Evolutionary conservation across 2,888 invertebrate species (phyloP), one percentile per base, ranked within the genome.

Genomic region (Metellina segmentata): DNA sequence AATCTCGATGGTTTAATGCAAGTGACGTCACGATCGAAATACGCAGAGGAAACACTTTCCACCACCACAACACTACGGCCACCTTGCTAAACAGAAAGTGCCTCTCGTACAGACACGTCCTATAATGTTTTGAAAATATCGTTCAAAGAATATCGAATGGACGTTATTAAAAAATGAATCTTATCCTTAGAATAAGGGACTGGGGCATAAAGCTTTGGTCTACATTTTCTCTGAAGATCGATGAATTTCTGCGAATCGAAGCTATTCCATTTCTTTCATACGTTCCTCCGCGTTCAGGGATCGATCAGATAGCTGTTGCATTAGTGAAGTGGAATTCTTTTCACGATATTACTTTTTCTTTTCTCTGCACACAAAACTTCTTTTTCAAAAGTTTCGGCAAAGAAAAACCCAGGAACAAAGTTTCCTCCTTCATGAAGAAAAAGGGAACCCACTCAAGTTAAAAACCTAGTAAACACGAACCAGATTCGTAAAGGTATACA

Each of bases 251-350:
- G 5, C 11, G 11, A 61, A 61, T 61, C 61, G 61, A 61, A 8
- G 61, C 61, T 61, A 8, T 61, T 0, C 61, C 16, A 61, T 16
- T 61, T 16, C 16, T 61, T 61, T 61, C 81, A n/a, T 53, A 34
- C 82, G 49, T 72, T 20, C 48, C 74, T 72, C 61, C 61, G 75
- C 49, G 53, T 85, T 75, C 6, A 20, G 16, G 53, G 53, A 74
- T 85, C 85, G 85, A 85, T 74, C 85, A 85, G 53, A 75, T 20
- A 53, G 85, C 53, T 61, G 52, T 75, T 74, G 74, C 85, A 85
- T 85, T 85, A 75, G 61, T 61, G 75, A 48, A 53, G 74, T 85
- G 75, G 85, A 85, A 85, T 53, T 79, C 85, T 85, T 85, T 85
- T 53, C 20, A 72, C 85, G 34, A 75, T 85, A 85, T 85, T 85